These are phyloP conservation scores for Pocota personata DNA, from an alignment of 2,888 invertebrate genomes.

Conservation along the genomic window DNA sequence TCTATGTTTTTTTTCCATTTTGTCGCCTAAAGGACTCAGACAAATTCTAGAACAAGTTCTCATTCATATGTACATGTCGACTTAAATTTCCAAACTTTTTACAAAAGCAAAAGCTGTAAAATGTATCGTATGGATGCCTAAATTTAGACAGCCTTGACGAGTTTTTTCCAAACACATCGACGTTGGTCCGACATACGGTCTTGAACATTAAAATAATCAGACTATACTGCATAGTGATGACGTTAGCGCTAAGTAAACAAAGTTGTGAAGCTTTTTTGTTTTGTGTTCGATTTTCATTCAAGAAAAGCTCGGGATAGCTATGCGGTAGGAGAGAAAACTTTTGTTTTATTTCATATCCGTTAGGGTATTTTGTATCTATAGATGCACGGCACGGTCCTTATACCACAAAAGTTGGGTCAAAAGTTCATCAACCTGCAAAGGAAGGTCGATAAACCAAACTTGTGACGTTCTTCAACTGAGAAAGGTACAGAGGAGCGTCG, in stretches of 20 bases:
- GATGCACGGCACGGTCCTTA: slow-evolving; percentile 31
- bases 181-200: slow-evolving; percentile 26
- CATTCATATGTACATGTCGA: slow-evolving; percentile 39
- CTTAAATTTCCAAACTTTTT: slow-evolving; percentile 25
- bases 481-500: slow-evolving; percentile 43
- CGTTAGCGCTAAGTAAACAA: slow-evolving; percentile 56
- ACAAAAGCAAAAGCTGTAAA: slow-evolving; percentile 3
- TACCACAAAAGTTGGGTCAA: slow-evolving; percentile 73
- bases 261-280: slow-evolving; percentile 52
- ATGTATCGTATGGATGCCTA: slow-evolving; percentile 19
- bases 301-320: slow-evolving; percentile 63
- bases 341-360: slow-evolving; percentile 9
- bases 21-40: neutral
- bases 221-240: slow-evolving; percentile 53
- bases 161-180: slow-evolving; percentile 44
- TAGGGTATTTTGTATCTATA: neutral
- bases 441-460: slow-evolving; percentile 75
- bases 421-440: slow-evolving; percentile 75
- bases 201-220: slow-evolving; percentile 26
- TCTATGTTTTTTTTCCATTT: neutral
- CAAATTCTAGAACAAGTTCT: neutral
- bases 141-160: slow-evolving; percentile 68
- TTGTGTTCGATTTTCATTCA: slow-evolving; percentile 28
- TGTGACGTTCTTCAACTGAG: slow-evolving; percentile 52
- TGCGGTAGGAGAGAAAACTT: slow-evolving; percentile 43